Percentiles rank a stretch among this genome's conserved stretches.
These are phyloP conservation scores for Halocaridina rubra DNA, from an alignment of 2,888 invertebrate genomes.

Conservation along the genomic window DNA sequence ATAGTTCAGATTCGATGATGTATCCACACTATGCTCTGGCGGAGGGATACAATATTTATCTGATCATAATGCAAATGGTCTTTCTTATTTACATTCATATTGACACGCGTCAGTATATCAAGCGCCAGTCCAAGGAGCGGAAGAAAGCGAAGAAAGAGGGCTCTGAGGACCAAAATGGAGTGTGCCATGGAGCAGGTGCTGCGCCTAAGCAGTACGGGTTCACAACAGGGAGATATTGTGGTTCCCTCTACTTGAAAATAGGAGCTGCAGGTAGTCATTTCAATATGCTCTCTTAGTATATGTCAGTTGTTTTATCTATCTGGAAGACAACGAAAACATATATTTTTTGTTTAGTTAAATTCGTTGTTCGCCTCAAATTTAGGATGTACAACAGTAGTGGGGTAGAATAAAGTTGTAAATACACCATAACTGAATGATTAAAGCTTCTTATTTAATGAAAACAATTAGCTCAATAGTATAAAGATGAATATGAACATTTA, in stretches of 20 bases:
- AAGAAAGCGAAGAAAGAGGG: background rate
- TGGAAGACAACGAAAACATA: too few relatives aligned
- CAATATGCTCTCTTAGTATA: background rate
- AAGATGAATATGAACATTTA: too few relatives aligned
- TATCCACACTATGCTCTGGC: background rate
- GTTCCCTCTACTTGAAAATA: conserved; percentile 79
- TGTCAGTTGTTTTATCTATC: background rate
- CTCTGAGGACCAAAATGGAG: background rate
- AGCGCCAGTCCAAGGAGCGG: background rate
- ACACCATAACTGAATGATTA: too few relatives aligned
- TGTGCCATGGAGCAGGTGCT: background rate
- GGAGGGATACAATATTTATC: conserved; percentile 71
- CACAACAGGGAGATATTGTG: conserved; percentile 77
- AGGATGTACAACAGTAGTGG: too few relatives aligned
- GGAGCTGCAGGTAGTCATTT: conserved; percentile 76
- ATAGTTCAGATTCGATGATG: background rate
- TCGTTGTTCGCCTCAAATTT: too few relatives aligned
- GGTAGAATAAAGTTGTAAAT: too few relatives aligned
- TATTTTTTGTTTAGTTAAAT: too few relatives aligned
- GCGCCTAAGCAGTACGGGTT: conserved; percentile 69
- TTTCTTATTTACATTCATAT: conserved; percentile 75
- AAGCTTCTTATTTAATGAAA: too few relatives aligned
- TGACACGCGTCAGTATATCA: conserved; percentile 74
- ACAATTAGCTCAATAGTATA: too few relatives aligned
- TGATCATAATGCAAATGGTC: conserved; percentile 74